A percentile compares a stretch with the other conserved stretches of the same genome.
These are phyloP conservation scores for Tachystola acroxantha DNA, from an alignment of 2,888 invertebrate species.

Conservation along the genomic window DNA sequence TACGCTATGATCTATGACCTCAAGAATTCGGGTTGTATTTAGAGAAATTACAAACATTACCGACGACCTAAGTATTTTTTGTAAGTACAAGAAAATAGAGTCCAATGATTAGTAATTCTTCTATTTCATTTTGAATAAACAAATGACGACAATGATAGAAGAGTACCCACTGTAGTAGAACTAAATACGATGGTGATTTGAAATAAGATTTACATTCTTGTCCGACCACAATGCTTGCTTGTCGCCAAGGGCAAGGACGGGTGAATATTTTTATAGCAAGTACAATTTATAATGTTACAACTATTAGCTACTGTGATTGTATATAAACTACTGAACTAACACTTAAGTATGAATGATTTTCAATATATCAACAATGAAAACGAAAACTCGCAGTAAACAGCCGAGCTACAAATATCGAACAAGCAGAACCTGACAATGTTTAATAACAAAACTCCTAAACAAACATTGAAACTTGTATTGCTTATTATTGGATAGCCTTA, in stretches of 20 bases:
- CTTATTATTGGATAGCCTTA: no score
- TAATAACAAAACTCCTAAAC: no score
- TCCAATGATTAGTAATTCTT: slow-evolving; percentile 12
- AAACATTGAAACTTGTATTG: no score
- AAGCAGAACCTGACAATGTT: no score
- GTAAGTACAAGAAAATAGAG: not conserved
- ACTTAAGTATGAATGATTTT: no score
- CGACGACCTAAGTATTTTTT: no score
- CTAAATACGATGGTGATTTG: slow-evolving; percentile 20
- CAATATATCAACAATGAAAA: no score
- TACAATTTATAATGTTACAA: slow-evolving; percentile 8
- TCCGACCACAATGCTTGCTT: slow-evolving; percentile 28
- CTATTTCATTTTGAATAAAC: slow-evolving; percentile 1
- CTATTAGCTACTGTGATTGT: no score
- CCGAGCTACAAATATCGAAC: no score
- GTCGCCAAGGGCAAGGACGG: slow-evolving; percentile 47
- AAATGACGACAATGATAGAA: slow-evolving; percentile 8
- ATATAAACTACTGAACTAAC: no score
- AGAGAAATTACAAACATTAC: no score
- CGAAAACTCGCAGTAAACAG: no score
- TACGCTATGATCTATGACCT: slow-evolving; percentile 62
- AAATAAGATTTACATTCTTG: slow-evolving; percentile 40
- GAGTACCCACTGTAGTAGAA: slow-evolving; percentile 20
- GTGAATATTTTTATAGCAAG: slow-evolving; percentile 9
- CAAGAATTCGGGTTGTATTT: slow-evolving; percentile 9